Conservation (phyloP, 2,113 vertebrate species). For the Rutilus rutilus region DNA sequence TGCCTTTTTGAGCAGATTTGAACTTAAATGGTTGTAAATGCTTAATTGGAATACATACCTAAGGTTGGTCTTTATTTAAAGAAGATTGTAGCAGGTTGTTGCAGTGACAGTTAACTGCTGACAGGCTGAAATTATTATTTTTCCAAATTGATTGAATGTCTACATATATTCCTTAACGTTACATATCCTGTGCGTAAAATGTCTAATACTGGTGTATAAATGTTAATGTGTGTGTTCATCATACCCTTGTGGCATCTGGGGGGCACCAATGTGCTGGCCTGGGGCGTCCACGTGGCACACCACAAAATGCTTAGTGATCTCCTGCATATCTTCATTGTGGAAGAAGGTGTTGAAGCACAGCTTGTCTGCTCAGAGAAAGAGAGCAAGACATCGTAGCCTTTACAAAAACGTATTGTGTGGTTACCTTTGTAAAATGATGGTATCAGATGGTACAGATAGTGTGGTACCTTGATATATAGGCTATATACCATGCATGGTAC, state of each 20-base stretch:
- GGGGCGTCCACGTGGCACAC: slow-evolving; percentile 95
- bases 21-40: too few species aligned
- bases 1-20: too few species aligned
- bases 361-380: slow-evolving; percentile 84
- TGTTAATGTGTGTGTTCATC: neutral
- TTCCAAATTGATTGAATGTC: too few species aligned
- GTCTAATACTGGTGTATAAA: neutral
- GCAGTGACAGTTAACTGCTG: too few species aligned
- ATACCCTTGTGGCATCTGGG: slow-evolving; percentile 94
- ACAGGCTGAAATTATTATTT: too few species aligned
- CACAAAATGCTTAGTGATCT: slow-evolving; percentile 98
- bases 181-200: neutral
- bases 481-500: neutral
- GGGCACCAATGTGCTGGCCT: slow-evolving; percentile 88
- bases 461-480: neutral
- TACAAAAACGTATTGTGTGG: neutral
- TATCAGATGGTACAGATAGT: neutral
- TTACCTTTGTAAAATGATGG: neutral
- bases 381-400: neutral
- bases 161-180: neutral
- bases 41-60: too few species aligned
- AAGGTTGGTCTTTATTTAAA: too few species aligned
- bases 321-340: slow-evolving; percentile 97
- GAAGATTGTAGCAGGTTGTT: too few species aligned
- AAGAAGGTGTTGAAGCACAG: slow-evolving; percentile 97